Evolutionary conservation across 2,113 vertebrate genomes (phyloP).

Genomic region (Neolamprologus toae): DNA sequence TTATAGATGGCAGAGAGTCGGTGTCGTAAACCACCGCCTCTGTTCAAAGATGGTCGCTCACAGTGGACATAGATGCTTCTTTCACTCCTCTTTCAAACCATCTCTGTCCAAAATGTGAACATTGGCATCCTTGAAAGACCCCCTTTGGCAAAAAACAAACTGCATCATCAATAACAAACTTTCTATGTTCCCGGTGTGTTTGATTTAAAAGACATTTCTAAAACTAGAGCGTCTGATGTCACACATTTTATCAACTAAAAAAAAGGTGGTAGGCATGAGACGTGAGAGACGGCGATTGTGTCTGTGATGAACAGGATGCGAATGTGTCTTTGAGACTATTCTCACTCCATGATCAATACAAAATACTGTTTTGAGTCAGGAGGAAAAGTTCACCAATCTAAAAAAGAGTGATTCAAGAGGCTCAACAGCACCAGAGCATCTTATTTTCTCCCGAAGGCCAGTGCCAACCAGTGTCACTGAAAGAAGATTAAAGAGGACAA

Average conservation of each 20-base stretch:
- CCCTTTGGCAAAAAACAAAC: background rate
- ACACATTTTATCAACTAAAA: background rate
- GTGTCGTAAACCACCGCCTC: no score
- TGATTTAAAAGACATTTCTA: background rate
- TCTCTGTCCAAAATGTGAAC: no score
- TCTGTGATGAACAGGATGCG: background rate
- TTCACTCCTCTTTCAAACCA: no score
- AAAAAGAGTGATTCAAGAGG: background rate
- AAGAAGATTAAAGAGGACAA: conserved; percentile 22
- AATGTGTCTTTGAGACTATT: background rate
- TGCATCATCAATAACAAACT: background rate
- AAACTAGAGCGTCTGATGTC: background rate
- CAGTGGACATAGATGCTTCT: no score
- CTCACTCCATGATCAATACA: background rate
- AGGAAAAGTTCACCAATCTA: background rate
- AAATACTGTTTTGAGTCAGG: background rate
- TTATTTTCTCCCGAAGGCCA: background rate
- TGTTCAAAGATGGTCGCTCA: no score
- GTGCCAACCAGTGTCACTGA: background rate
- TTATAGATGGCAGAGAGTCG: rapidly evolving
- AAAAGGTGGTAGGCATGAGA: background rate
- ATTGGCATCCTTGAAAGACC: rapidly evolving
- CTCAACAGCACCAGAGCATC: background rate
- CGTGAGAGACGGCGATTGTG: background rate
- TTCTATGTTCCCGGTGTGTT: background rate